Conservation (phyloP, 2,113 vertebrate genomes). For the Prunella fulvescens region DNA sequence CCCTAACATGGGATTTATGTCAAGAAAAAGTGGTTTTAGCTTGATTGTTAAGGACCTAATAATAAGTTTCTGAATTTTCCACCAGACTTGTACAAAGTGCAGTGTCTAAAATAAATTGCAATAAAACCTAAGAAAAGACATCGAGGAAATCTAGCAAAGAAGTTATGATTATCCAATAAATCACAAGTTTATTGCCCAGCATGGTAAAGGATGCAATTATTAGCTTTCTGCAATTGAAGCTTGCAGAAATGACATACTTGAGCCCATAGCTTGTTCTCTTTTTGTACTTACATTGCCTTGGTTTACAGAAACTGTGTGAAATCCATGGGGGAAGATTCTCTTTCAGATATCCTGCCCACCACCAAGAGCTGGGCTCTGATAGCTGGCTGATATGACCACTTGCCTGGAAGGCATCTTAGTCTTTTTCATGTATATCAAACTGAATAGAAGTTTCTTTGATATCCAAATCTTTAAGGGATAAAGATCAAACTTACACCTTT, state of each 20-base stretch:
- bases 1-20: neutral
- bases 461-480: slow-evolving; percentile 30
- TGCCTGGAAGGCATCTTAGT: neutral
- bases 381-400: neutral
- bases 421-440: slow-evolving; percentile 28
- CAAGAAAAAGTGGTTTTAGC: neutral
- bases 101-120: neutral
- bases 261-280: neutral
- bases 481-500: neutral
- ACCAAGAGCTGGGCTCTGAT: neutral
- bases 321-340: neutral
- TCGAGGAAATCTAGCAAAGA: neutral
- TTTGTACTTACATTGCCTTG: neutral
- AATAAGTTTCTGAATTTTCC: neutral
- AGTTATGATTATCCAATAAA: neutral
- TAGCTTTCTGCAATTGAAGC: neutral
- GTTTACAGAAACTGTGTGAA: neutral
- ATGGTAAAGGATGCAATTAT: neutral
- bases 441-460: slow-evolving; percentile 39
- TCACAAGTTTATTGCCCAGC: neutral
- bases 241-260: neutral
- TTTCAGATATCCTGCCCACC: neutral
- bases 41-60: neutral
- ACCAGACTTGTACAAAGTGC: neutral
- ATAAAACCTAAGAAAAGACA: neutral